Evolutionary conservation across 1,140 invertebrate genomes (phyloP), one percentile per base, ranked within the genome.

Genomic region (Semibalanus balanoides): DNA sequence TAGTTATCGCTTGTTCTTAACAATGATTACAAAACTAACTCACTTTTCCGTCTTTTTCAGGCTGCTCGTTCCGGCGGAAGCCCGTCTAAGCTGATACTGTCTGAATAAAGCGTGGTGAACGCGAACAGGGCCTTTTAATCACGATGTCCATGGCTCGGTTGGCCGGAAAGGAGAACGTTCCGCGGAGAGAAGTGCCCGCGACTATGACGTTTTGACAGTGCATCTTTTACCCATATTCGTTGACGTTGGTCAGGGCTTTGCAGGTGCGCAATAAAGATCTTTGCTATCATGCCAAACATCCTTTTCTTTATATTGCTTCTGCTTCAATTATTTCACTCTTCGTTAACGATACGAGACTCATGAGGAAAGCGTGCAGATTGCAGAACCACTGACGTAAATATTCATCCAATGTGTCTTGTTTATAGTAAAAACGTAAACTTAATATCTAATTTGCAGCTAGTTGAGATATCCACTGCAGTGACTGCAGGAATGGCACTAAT

Each of bases 21-120:
- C 30, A 29, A 40, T 69, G 64, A 74, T 75, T 75, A 22, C 74
- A 43, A 64, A 28, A 76, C 28, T 74, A 43, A 11, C 74, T 74
- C 51, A 30, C 71, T 80, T 78, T 80, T 78, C 81, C 79, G 81
- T 83, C 82, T 83, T 74, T 90, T 89, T 78, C 86, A 92, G 91
- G 92, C 82, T 97, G 94, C 85, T 96, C 94, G 35, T 97, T 97
- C 88, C 89, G 95, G 83, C 94, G 90, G 89, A 97, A 97, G 88
- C 93, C 93, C 83, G 93, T 96, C 84, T 96, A 92, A 87, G 72
- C 11, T 74, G 11, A 74, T 27, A 31, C 73, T 74, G 35, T 1
- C 25, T 74, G 31, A 74, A 74, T 74, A 74, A 74, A 74, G 35
- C 25, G 73, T 27, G 51, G 51, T 64, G 51, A 14, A 64, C 51